phyloP scores from a whole-genome alignment of 2,113 vertebrate species.

The Vimba vimba region DNA sequence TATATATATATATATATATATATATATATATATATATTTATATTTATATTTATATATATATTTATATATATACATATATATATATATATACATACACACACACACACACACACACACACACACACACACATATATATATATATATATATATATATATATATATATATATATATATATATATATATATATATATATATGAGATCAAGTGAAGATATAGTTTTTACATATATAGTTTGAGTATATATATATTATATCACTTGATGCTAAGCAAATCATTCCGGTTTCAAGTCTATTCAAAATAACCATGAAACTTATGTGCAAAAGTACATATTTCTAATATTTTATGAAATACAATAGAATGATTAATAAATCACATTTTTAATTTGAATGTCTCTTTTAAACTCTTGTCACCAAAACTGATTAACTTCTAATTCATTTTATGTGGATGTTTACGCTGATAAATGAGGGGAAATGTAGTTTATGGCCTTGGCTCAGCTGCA shows the following conservation, averaged over 20 bases:
- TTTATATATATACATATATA: neutral
- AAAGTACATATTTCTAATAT: neutral
- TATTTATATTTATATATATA: too few relatives aligned
- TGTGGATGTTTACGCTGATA: slow-evolving; percentile 48
- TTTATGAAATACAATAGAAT: neutral
- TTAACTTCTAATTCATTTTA: slow-evolving; percentile 21
- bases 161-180: too few relatives aligned
- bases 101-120: too few relatives aligned
- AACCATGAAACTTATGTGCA: neutral
- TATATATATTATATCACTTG: neutral
- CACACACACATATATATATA: neutral
- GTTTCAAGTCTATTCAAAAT: neutral
- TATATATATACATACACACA: neutral
- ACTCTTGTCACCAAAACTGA: neutral
- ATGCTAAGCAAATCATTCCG: neutral
- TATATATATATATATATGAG: too few relatives aligned
- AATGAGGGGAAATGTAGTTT: slow-evolving; percentile 51
- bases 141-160: too few relatives aligned
- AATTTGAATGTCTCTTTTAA: neutral
- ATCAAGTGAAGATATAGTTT: too few relatives aligned
- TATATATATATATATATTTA: too few relatives aligned
- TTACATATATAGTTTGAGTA: neutral
- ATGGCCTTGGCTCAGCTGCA: slow-evolving; percentile 34
- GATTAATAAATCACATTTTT: neutral
- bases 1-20: too few relatives aligned